These are phyloP conservation scores for Bruchidius siliquastri DNA, from an alignment of 2,888 invertebrate species.

Conservation along the genomic window DNA sequence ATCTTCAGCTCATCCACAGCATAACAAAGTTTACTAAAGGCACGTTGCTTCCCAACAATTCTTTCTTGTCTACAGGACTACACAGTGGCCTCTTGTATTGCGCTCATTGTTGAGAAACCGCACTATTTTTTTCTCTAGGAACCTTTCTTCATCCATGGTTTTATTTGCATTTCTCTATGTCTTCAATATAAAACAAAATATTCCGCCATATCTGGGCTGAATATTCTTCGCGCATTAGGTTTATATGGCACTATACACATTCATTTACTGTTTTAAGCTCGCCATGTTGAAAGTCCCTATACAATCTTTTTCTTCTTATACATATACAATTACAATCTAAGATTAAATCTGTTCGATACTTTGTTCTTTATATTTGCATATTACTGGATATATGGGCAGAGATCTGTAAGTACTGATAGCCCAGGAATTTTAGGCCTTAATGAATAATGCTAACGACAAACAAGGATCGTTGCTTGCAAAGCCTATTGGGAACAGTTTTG, in stretches of 20 bases:
- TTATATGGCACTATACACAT: constrained; percentile 42
- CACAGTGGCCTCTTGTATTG: constrained; percentile 15
- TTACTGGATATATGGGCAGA: neutral
- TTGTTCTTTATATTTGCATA: constrained; percentile 10
- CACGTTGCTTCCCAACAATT: constrained; percentile 51
- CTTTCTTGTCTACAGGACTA: constrained; percentile 20
- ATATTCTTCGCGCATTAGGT: constrained; percentile 13
- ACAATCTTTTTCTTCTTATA: constrained; percentile 24
- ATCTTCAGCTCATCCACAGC: neutral
- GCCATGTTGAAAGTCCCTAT: constrained; percentile 34
- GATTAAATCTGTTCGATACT: constrained; percentile 2
- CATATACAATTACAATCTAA: constrained; percentile 12
- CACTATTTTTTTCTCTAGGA: constrained; percentile 40
- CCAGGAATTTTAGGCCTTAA: neutral
- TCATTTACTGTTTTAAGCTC: constrained; percentile 32
- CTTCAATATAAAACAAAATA: constrained; percentile 27
- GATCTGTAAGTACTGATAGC: neutral
- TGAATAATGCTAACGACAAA: neutral
- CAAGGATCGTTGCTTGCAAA: too few species aligned
- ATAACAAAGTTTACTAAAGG: constrained; percentile 32
- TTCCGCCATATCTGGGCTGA: constrained; percentile 17
- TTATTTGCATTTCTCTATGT: constrained; percentile 46
- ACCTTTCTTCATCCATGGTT: constrained; percentile 18
- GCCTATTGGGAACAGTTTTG: too few species aligned
- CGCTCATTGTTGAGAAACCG: constrained; percentile 45